Conservation (phyloP, 2,113 vertebrate genomes). For the Phalacrocorax pelagicus region DNA sequence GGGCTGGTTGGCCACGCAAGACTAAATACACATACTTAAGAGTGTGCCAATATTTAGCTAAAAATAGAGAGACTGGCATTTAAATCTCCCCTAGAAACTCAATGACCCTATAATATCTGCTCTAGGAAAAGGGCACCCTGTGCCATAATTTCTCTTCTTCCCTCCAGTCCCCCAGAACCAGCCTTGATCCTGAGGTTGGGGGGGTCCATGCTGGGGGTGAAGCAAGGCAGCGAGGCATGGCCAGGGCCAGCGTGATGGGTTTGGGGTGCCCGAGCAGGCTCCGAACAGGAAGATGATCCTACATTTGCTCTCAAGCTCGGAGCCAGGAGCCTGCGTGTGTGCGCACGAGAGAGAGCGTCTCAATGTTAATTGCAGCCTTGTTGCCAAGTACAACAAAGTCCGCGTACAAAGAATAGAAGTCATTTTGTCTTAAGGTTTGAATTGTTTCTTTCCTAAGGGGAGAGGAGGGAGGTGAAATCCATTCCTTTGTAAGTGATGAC, state of each 20-base stretch:
- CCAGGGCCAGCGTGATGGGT: neutral
- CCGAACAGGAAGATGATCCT: neutral
- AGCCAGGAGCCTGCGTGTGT: neutral
- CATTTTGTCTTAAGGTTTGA: neutral
- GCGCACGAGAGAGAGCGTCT: neutral
- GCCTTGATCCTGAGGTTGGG: neutral
- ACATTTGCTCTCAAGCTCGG: neutral
- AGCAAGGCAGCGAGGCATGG: accelerated
- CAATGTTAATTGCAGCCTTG: neutral
- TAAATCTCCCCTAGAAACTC: neutral
- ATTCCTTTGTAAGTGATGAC: constrained; percentile 32
- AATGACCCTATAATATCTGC: accelerated
- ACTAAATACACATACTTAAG: accelerated
- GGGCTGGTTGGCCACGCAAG: neutral
- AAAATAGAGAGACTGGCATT: neutral
- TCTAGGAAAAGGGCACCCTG: neutral
- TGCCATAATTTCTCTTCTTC: accelerated
- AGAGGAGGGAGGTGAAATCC: constrained; percentile 14
- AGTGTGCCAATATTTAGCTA: neutral
- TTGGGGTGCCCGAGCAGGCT: accelerated
- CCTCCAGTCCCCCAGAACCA: accelerated
- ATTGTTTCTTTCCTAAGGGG: neutral
- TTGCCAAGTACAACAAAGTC: constrained; percentile 56
- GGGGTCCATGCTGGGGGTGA: accelerated
- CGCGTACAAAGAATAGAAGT: neutral